Conservation (phyloP, 2,113 vertebrate species). For the Esox niger region DNA sequence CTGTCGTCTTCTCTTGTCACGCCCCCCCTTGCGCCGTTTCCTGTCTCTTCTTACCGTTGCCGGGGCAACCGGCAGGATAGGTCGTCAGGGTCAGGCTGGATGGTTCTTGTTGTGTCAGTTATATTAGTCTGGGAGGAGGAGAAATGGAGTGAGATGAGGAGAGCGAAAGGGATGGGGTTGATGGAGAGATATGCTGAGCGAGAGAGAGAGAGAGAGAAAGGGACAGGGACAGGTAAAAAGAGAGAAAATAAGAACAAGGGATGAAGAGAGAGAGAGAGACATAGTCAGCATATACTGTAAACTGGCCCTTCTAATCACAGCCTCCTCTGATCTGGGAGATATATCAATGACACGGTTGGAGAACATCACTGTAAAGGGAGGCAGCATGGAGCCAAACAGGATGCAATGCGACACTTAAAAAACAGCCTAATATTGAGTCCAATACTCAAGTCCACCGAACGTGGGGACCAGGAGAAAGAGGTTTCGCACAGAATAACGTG, state of each 20-base stretch:
- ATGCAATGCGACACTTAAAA: not conserved
- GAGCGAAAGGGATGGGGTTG: not conserved
- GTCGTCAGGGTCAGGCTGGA: slow-evolving; percentile 64
- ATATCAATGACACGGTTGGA: slow-evolving; percentile 46
- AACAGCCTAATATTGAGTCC: no score
- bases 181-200: not conserved
- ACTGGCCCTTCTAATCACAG: slow-evolving; percentile 53
- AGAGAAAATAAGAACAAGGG: not conserved
- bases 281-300: not conserved
- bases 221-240: not conserved
- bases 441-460: no score
- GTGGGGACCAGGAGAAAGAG: no score
- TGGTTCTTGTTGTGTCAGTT: slow-evolving; percentile 47
- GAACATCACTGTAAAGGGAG: slow-evolving; percentile 45
- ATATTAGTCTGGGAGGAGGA: slow-evolving; percentile 18
- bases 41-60: slow-evolving; percentile 64
- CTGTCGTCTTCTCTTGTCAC: not conserved
- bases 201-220: not conserved
- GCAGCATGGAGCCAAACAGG: slow-evolving; percentile 27
- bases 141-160: slow-evolving; percentile 21
- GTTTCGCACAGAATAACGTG: no score
- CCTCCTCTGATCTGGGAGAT: slow-evolving; percentile 51
- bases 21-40: slow-evolving; percentile 18
- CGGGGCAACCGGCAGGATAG: slow-evolving; percentile 58
- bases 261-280: not conserved